phyloP scores from a whole-genome alignment of 2,888 invertebrate genomes.

The Parnassius glacialis region DNA sequence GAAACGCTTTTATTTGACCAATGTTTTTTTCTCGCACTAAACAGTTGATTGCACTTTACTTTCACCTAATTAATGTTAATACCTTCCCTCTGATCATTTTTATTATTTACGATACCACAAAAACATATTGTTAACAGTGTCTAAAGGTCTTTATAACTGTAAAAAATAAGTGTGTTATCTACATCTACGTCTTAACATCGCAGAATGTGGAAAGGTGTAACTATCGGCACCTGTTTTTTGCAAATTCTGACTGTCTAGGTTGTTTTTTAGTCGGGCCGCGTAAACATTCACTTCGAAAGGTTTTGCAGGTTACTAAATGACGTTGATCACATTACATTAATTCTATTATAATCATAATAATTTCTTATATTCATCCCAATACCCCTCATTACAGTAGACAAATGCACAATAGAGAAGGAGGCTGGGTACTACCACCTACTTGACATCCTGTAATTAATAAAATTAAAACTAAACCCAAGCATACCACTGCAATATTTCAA shows the following conservation, averaged over 20 bases:
- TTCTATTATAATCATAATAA: too few species aligned
- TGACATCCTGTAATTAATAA: too few species aligned
- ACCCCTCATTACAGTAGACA: too few species aligned
- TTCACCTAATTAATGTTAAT: conserved; percentile 61
- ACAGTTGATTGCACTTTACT: conserved; percentile 50
- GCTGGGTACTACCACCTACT: too few species aligned
- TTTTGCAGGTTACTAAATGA: too few species aligned
- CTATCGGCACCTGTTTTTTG: background rate
- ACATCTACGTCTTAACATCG: background rate
- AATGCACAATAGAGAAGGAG: too few species aligned
- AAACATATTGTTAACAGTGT: conserved; percentile 21
- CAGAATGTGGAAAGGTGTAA: background rate
- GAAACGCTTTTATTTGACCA: conserved; percentile 33
- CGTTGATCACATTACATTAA: too few species aligned
- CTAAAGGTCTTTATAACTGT: conserved; percentile 15
- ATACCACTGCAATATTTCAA: too few species aligned
- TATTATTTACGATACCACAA: conserved; percentile 19
- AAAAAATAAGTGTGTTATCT: background rate
- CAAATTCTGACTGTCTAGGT: background rate
- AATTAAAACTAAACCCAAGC: too few species aligned
- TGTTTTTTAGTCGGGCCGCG: too few species aligned
- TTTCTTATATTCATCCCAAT: too few species aligned
- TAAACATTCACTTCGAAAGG: too few species aligned
- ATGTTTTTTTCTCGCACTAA: conserved; percentile 47
- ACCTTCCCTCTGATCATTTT: conserved; percentile 28